phyloP scores from a whole-genome alignment of 2,888 invertebrate genomes.

The Tiliacea citrago region DNA sequence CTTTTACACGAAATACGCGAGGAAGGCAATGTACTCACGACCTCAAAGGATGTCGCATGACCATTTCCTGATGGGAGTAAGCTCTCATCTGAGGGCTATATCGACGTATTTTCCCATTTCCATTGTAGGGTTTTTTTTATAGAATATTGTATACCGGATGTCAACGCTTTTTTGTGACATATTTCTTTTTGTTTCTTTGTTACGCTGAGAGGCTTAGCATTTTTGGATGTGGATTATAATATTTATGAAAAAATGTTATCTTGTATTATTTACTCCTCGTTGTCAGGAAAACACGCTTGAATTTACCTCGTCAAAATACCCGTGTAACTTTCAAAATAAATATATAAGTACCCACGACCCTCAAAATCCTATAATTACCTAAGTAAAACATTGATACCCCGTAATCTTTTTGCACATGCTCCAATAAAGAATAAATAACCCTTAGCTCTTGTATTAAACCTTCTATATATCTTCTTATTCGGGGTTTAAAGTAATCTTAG shows the following conservation, averaged over 20 bases:
- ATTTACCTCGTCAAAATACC: background rate
- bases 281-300: background rate
- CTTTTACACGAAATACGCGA: conserved; percentile 54
- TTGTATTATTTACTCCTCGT: background rate
- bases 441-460: conserved; percentile 76
- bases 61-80: conserved; percentile 65
- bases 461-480: conserved; percentile 83
- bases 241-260: background rate
- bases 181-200: conserved; percentile 12
- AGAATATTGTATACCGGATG: conserved; percentile 2
- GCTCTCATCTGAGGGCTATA: conserved; percentile 46
- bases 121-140: conserved; percentile 14
- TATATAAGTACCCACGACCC: background rate
- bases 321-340: too few relatives aligned
- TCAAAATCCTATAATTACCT: conserved; percentile 20
- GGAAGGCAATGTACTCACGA: conserved; percentile 43
- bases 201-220: background rate
- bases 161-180: conserved; percentile 14
- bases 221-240: background rate
- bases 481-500: conserved; percentile 83
- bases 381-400: conserved; percentile 29
- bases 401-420: conserved; percentile 65
- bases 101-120: conserved; percentile 40
- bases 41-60: conserved; percentile 65
- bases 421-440: conserved; percentile 75